Conservation (phyloP, 1,140 invertebrate species). For the Bombus superbus region DNA sequence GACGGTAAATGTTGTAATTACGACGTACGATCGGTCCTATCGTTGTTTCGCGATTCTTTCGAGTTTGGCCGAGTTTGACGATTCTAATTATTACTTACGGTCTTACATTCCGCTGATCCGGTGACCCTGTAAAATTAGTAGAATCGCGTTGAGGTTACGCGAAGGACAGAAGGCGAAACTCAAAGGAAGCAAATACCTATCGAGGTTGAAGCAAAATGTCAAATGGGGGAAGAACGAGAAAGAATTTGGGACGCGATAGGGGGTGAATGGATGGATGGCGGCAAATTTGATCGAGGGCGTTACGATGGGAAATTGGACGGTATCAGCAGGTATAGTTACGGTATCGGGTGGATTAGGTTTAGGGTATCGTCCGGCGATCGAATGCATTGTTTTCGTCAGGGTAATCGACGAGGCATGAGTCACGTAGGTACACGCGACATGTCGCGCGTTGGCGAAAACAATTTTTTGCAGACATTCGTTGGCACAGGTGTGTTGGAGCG, state of each 20-base stretch:
- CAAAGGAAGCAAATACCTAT: not conserved
- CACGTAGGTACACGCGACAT: constrained; percentile 29
- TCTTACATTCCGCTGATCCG: not conserved
- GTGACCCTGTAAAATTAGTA: not conserved
- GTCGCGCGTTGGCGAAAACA: constrained; percentile 53
- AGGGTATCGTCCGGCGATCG: not conserved
- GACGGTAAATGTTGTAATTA: no score
- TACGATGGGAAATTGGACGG: not conserved
- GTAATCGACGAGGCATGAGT: constrained; percentile 7
- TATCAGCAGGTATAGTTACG: not conserved
- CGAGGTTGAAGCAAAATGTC: not conserved
- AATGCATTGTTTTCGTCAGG: not conserved
- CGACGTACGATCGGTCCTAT: no score
- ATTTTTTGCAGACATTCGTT: constrained; percentile 54
- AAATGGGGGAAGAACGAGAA: not conserved
- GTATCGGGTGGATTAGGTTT: not conserved
- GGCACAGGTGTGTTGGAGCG: constrained; percentile 41
- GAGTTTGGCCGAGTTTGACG: not conserved
- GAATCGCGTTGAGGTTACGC: not conserved
- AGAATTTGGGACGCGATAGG: no score
- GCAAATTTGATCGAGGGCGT: not conserved
- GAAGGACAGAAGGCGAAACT: not conserved
- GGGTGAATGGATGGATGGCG: not conserved
- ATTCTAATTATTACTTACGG: not conserved
- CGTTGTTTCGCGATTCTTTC: no score